phyloP scores from a whole-genome alignment of 2,888 invertebrate genomes.

The Reticulitermes lucifugus region DNA sequence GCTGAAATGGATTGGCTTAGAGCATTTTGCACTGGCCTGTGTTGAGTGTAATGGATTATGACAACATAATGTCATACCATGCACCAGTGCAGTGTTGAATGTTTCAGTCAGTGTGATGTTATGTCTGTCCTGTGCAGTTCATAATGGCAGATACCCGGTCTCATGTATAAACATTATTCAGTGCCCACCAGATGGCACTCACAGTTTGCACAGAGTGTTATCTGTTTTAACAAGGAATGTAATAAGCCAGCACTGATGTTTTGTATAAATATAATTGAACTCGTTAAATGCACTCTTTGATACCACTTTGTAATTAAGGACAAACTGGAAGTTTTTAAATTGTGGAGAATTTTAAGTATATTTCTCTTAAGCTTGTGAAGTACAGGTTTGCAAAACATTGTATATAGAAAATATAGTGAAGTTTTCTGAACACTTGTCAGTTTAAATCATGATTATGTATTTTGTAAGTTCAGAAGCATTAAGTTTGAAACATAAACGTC shows the following conservation, averaged over 20 bases:
- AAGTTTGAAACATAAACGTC: too few species aligned
- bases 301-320: background rate
- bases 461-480: background rate
- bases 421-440: background rate
- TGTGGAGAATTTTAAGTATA: background rate
- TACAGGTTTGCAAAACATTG: background rate
- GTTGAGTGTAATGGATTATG: background rate
- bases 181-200: background rate
- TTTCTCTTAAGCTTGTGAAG: background rate
- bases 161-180: background rate
- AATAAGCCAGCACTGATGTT: background rate
- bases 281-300: background rate
- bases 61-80: background rate
- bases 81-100: background rate
- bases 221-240: background rate
- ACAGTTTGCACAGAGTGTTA: background rate
- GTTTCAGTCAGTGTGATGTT: background rate
- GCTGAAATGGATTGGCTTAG: constrained; percentile 6
- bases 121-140: background rate
- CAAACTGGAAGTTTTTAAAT: background rate
- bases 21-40: background rate
- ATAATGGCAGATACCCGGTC: background rate
- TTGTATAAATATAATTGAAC: background rate
- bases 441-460: background rate
- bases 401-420: background rate